Conservation (phyloP, 2,797 vertebrate genomes). For the Typhlichthys subterraneus region DNA sequence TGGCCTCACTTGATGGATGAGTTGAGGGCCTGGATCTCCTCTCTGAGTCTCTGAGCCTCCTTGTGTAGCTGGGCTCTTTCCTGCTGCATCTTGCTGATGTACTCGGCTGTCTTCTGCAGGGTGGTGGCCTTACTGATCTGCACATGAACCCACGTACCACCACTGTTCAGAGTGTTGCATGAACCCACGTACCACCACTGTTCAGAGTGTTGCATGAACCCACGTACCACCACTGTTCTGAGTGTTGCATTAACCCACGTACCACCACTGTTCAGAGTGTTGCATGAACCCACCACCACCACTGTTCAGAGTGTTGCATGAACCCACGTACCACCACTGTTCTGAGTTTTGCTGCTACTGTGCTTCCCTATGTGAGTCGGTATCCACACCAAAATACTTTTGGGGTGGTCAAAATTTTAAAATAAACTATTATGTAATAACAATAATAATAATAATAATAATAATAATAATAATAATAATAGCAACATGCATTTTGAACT, state of each 20-base stretch:
- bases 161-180: no score
- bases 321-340: not conserved
- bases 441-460: no score
- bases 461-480: no score
- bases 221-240: not conserved
- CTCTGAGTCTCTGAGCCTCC: constrained; percentile 87
- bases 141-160: no score
- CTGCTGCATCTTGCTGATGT: constrained; percentile 95
- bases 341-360: not conserved
- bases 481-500: no score
- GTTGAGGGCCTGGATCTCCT: constrained; percentile 91
- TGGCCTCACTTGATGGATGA: constrained; percentile 87
- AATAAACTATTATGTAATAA: no score
- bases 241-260: not conserved
- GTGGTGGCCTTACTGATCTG: constrained; percentile 98
- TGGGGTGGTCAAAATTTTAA: no score
- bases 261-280: no score
- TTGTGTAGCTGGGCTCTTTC: constrained; percentile 90
- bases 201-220: not conserved
- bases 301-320: not conserved
- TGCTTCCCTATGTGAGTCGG: no score
- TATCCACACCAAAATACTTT: no score
- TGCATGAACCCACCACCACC: no score
- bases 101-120: constrained; percentile 93
- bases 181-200: no score